phyloP scores from a whole-genome alignment of 2,113 vertebrate species.

The Dipodomys ordii region DNA sequence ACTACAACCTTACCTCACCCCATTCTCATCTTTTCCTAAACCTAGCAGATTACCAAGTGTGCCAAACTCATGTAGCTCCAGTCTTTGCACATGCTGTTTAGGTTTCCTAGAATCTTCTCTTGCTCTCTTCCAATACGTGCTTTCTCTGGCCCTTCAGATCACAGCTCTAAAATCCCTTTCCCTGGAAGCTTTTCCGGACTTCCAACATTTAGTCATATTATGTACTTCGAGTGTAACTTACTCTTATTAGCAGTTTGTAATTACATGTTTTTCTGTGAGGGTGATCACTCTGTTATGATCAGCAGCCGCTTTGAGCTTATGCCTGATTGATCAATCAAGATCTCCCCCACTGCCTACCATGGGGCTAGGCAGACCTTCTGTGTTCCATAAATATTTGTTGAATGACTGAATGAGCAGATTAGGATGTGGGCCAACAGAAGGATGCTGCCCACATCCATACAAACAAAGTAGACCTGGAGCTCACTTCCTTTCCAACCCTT shows the following conservation, averaged over 20 bases:
- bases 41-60: neutral
- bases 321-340: neutral
- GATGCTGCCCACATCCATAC: neutral
- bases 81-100: neutral
- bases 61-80: neutral
- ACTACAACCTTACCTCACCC: neutral
- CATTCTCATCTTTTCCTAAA: neutral
- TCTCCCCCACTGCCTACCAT: neutral
- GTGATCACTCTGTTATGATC: neutral
- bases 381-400: neutral
- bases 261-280: neutral
- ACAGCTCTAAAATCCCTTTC: neutral
- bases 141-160: neutral
- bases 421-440: neutral
- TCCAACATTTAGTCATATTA: neutral
- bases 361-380: too few species aligned
- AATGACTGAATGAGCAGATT: neutral
- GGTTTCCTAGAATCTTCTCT: neutral
- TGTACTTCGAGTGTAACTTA: neutral
- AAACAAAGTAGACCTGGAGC: neutral
- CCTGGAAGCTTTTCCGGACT: neutral
- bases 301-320: neutral
- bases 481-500: neutral
- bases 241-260: neutral
- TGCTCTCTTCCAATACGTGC: neutral